Evolutionary conservation across 2,888 invertebrate genomes (phyloP), one percentile per base, ranked within the genome.

Genomic region (Drosophila quasianomalipes): DNA sequence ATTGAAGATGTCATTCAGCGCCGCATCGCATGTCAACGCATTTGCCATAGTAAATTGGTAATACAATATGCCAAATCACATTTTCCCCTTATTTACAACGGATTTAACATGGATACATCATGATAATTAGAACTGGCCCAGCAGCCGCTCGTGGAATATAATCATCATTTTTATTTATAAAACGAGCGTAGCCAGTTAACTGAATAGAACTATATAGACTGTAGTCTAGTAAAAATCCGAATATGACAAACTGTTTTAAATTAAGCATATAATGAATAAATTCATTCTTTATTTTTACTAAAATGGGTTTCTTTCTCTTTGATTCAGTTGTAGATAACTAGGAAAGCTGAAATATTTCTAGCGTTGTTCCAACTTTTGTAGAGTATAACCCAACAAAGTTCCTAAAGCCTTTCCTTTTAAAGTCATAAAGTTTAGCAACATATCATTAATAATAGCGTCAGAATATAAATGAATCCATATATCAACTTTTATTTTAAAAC

Each of bases 1-100:
- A 67, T 65, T 63, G 33, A 54, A 67, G 31, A 67, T n/a, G 28
- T 41, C 39, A n/a, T 39, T 54, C 28, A 30, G 39, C 26, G 49
- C 35, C n/a, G 35, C 12, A 33, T n/a, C 33, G 47, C 37, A 49
- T 77, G 70, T 74, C 55, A 62, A 26, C 70, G 69, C 70, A 88
- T 85, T 85, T 85, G 82, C 82, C 44, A 67, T 37, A 30, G 44
- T 31, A 47, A 85, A 85, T 85, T 88, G 88, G 85, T 85, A 83
- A 85, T 62, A 66, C 64, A 72, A 83, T 83, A 76, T 63, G 63
- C 66, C 71, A 59, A n/a, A 44, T 41, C 39, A 30, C 41, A 31
- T 41, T 30, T 30, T 3, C 28, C 19, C 35, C 37, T 12, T 31
- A 12, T 19, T 10, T 35, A 4, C n/a, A 31, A 35, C 9, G 52